phyloP scores from a whole-genome alignment of 2,888 invertebrate genomes.

The Folsomia manolachei region DNA sequence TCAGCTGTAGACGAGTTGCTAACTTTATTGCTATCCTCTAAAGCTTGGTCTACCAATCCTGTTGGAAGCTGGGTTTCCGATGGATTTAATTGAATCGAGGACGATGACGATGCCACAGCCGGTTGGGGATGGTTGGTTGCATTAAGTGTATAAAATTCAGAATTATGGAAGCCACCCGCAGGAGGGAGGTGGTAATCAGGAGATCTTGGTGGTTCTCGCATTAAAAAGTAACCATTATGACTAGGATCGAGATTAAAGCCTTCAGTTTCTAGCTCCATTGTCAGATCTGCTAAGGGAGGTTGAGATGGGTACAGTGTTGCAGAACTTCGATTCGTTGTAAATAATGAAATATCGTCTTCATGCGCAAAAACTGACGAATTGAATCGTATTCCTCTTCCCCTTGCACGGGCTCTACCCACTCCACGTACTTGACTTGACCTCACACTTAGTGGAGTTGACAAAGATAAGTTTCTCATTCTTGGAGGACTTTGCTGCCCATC shows the following conservation, averaged over 20 bases:
- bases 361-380: neutral
- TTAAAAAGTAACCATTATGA: conserved; percentile 35
- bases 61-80: neutral
- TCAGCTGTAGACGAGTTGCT: neutral
- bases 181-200: conserved; percentile 14
- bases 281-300: conserved; percentile 31
- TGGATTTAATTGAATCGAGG: neutral
- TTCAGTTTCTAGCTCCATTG: conserved; percentile 29
- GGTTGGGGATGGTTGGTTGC: neutral
- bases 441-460: neutral
- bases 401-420: conserved; percentile 17
- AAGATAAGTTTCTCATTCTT: neutral
- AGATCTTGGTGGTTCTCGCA: conserved; percentile 31
- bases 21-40: no score
- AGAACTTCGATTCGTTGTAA: neutral
- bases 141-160: conserved; percentile 1
- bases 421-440: neutral
- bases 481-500: neutral
- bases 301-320: neutral
- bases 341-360: neutral
- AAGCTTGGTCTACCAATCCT: neutral
- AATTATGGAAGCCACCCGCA: conserved; percentile 15
- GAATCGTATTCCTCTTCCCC: conserved; percentile 14
- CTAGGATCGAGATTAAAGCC: conserved; percentile 22
- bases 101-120: neutral